Evolutionary conservation across 2,888 invertebrate species (phyloP).

Genomic region (Elegia similella): DNA sequence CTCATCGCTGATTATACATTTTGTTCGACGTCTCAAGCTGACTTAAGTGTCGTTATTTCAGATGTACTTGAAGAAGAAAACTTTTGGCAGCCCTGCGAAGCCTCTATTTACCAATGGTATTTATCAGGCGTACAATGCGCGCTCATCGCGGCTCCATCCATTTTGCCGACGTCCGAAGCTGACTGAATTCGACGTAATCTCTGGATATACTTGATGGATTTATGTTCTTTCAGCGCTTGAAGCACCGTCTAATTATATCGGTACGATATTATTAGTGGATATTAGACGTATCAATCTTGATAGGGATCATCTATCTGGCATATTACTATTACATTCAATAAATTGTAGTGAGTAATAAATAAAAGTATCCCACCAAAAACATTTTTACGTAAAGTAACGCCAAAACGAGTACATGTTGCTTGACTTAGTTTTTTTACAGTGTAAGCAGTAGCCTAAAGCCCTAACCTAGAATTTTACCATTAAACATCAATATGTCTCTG

Average conservation of each 20-base stretch:
- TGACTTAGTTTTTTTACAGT: too few relatives aligned
- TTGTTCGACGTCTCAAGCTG: too few relatives aligned
- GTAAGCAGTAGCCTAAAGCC: too few relatives aligned
- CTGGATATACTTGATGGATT: constrained; percentile 9
- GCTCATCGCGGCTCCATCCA: not conserved
- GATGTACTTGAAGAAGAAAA: not conserved
- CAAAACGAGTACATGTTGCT: too few relatives aligned
- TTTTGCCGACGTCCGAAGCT: not conserved
- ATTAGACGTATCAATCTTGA: not conserved
- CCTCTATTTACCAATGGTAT: not conserved
- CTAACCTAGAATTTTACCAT: too few relatives aligned
- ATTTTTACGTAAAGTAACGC: too few relatives aligned
- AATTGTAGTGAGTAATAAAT: not conserved
- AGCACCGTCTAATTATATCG: not conserved
- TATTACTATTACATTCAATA: not conserved
- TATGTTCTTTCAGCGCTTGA: not conserved
- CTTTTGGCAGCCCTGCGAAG: not conserved
- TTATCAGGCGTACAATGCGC: not conserved
- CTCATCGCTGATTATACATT: too few relatives aligned
- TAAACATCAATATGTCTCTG: too few relatives aligned
- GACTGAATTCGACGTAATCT: constrained; percentile 3
- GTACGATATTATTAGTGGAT: not conserved
- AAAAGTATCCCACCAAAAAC: too few relatives aligned
- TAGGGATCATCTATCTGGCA: not conserved
- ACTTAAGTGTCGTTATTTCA: too few relatives aligned